Evolutionary conservation across 2,888 invertebrate genomes (phyloP).

Genomic region (Cyclophora albipunctata): DNA sequence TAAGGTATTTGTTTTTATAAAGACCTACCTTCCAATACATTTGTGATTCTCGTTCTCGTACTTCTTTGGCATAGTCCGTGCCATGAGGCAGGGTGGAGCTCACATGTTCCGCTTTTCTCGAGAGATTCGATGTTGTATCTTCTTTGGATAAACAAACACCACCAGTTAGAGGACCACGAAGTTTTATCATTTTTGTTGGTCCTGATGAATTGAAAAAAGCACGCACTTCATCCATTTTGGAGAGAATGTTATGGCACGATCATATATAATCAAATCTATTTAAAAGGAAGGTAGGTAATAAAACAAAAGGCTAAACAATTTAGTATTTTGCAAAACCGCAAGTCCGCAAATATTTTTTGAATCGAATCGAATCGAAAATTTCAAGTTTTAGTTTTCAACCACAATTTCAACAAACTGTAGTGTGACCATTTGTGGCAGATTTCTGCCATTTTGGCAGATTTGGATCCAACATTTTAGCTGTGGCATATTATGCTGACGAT

Average conservation of each 20-base stretch:
- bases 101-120: conserved; percentile 50
- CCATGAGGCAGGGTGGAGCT: conserved; percentile 42
- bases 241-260: neutral
- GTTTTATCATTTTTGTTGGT: conserved; percentile 38
- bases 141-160: conserved; percentile 48
- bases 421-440: no score
- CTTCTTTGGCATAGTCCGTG: conserved; percentile 51
- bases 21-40: conserved; percentile 44
- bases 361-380: no score
- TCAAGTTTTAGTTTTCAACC: no score
- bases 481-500: no score
- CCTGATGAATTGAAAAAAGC: conserved; percentile 50
- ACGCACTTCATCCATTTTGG: conserved; percentile 54
- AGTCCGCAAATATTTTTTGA: no score
- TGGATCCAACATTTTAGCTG: no score
- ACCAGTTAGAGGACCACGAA: conserved; percentile 50
- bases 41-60: conserved; percentile 44
- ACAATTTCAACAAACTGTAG: no score
- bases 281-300: neutral
- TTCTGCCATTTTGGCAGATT: no score
- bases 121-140: conserved; percentile 35
- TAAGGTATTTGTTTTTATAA: no score
- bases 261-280: conserved; percentile 1
- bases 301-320: no score
- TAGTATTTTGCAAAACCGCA: no score